These are phyloP conservation scores for Hirtodrosophila alboralis DNA, from an alignment of 2,888 invertebrate species.

Conservation along the genomic window DNA sequence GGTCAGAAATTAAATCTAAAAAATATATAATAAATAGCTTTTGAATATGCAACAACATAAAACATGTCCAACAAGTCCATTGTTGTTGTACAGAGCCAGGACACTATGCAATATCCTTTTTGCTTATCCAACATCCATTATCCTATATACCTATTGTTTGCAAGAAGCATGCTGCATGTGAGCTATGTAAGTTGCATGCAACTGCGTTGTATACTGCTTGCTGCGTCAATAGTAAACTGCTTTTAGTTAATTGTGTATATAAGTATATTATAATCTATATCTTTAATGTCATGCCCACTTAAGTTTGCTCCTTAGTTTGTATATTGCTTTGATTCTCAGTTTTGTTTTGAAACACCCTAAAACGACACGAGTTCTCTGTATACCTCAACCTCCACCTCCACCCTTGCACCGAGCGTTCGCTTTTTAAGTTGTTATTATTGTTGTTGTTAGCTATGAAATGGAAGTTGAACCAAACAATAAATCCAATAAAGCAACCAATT, in stretches of 20 bases:
- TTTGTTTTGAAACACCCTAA: slow-evolving; percentile 26
- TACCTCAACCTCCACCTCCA: slow-evolving; percentile 35
- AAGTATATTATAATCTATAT: slow-evolving; percentile 22
- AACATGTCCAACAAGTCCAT: neutral
- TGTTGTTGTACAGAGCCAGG: neutral
- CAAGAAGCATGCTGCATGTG: slow-evolving; percentile 20
- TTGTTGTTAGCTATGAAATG: slow-evolving; percentile 55
- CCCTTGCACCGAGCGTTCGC: slow-evolving; percentile 70
- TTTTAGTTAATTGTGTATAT: slow-evolving; percentile 22
- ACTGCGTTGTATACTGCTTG: slow-evolving; percentile 6
- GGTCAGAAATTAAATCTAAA: slow-evolving; percentile 3
- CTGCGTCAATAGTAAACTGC: slow-evolving; percentile 1
- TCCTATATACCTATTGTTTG: slow-evolving; percentile 12
- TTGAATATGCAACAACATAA: too few species aligned
- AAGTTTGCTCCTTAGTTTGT: slow-evolving; percentile 13
- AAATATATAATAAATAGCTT: slow-evolving; percentile 11
- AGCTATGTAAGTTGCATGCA: slow-evolving; percentile 25
- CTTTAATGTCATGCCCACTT: slow-evolving; percentile 39
- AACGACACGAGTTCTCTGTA: slow-evolving; percentile 42
- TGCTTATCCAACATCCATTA: slow-evolving; percentile 13
- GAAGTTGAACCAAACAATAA: slow-evolving; percentile 46
- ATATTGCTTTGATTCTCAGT: too few species aligned
- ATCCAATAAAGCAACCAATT: slow-evolving; percentile 49
- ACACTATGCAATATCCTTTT: neutral
- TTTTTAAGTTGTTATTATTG: slow-evolving; percentile 62